These are phyloP conservation scores for Lophius piscatorius DNA, from an alignment of 2,113 vertebrate species.

Conservation along the genomic window DNA sequence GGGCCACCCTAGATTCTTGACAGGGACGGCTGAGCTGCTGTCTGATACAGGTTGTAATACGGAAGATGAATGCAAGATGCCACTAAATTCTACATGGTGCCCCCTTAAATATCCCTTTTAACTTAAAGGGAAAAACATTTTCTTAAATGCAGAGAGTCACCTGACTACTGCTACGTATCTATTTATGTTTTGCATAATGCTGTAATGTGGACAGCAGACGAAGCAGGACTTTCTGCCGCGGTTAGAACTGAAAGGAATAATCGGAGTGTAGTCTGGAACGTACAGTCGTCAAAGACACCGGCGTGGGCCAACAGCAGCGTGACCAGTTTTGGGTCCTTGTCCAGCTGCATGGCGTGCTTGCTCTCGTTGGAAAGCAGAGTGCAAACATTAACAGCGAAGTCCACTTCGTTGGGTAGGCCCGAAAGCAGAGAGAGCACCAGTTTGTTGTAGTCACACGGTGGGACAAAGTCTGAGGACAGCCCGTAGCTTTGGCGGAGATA, in stretches of 20 bases:
- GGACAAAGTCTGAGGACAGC: constrained; percentile 93
- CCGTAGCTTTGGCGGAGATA: constrained; percentile 99
- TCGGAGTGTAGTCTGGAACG: constrained; percentile 52
- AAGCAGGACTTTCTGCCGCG: too few relatives aligned
- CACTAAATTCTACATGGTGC: too few relatives aligned
- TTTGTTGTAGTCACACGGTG: constrained; percentile 98
- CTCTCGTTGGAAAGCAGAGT: constrained; percentile 99
- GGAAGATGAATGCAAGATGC: too few relatives aligned
- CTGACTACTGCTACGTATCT: not conserved
- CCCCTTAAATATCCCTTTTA: too few relatives aligned
- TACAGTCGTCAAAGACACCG: constrained; percentile 98
- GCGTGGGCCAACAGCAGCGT: constrained; percentile 96
- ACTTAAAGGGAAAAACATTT: too few relatives aligned
- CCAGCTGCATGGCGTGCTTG: constrained; percentile 99
- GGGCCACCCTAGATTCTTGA: too few relatives aligned
- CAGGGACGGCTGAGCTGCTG: too few relatives aligned
- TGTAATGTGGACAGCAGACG: too few relatives aligned
- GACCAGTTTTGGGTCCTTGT: constrained; percentile 99
- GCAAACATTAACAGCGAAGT: constrained; percentile 99
- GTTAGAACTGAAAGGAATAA: not conserved
- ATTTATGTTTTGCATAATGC: not conserved
- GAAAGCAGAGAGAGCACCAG: constrained; percentile 99
- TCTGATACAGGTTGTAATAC: too few relatives aligned
- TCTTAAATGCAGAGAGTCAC: not conserved
- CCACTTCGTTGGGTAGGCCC: constrained; percentile 99